Evolutionary conservation across 2,113 vertebrate genomes (phyloP).

Genomic region (Baryphthengus martii): DNA sequence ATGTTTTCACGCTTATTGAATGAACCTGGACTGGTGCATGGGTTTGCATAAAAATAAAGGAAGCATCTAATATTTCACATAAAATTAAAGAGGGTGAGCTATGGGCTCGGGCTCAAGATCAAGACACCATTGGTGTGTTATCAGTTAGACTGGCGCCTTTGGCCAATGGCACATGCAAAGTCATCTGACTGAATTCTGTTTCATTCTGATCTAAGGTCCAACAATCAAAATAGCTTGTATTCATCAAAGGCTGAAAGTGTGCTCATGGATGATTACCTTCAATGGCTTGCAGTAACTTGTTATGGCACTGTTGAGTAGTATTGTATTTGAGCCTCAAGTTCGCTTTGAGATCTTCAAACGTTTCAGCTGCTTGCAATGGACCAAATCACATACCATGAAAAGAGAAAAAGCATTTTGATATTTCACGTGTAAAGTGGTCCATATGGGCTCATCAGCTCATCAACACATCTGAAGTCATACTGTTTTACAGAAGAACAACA

Average conservation of each 20-base stretch:
- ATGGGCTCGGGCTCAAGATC: background rate
- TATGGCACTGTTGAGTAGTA: background rate
- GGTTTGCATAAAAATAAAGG: background rate
- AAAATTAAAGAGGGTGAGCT: background rate
- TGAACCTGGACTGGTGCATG: background rate
- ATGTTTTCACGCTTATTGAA: background rate
- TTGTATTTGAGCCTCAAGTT: accelerated
- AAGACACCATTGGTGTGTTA: background rate
- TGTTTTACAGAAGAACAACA: background rate
- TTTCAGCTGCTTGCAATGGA: background rate
- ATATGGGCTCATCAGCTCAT: background rate
- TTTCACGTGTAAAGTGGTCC: background rate
- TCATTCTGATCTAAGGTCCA: background rate
- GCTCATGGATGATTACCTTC: background rate
- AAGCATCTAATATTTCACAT: background rate
- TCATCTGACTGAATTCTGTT: background rate
- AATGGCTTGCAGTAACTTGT: background rate
- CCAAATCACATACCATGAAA: background rate
- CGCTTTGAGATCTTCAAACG: background rate
- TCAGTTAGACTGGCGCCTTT: background rate
- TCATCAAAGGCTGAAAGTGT: background rate
- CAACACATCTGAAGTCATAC: background rate
- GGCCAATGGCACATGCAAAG: background rate
- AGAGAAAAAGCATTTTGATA: background rate
- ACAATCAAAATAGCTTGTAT: background rate